These are phyloP conservation scores for Monochamus alternatus DNA, from an alignment of 2,888 invertebrate species.

Conservation along the genomic window DNA sequence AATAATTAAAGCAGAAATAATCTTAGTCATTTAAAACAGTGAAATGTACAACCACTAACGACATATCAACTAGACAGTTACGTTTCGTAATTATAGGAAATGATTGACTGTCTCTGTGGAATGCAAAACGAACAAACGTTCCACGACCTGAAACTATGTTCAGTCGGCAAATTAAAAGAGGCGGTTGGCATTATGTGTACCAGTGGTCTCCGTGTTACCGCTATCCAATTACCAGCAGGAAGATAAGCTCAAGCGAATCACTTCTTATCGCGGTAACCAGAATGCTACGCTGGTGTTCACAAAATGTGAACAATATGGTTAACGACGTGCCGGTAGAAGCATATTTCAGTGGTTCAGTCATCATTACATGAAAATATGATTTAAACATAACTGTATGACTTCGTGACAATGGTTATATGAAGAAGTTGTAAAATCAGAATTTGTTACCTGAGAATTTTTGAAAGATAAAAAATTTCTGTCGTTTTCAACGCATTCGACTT, in stretches of 20 bases:
- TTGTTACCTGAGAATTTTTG: too few species aligned
- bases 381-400: too few species aligned
- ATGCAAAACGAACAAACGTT: slow-evolving; percentile 7
- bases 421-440: too few species aligned
- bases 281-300: slow-evolving; percentile 6
- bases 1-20: neutral
- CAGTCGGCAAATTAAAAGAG: neutral
- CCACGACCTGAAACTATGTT: neutral
- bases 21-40: slow-evolving; percentile 5
- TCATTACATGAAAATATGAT: too few species aligned
- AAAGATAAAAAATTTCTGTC: too few species aligned
- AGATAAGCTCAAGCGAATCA: slow-evolving; percentile 11
- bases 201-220: slow-evolving; percentile 24
- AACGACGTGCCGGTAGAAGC: too few species aligned
- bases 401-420: too few species aligned
- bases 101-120: slow-evolving; percentile 21
- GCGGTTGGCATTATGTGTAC: slow-evolving; percentile 20
- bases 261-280: slow-evolving; percentile 26
- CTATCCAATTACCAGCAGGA: slow-evolving; percentile 18
- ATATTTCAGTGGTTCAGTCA: too few species aligned
- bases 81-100: slow-evolving; percentile 13
- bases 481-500: too few species aligned
- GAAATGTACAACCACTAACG: neutral
- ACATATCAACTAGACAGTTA: slow-evolving; percentile 14
- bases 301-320: too few species aligned